Evolutionary conservation across 2,113 vertebrate species (phyloP).

Genomic region (Stegastes partitus): DNA sequence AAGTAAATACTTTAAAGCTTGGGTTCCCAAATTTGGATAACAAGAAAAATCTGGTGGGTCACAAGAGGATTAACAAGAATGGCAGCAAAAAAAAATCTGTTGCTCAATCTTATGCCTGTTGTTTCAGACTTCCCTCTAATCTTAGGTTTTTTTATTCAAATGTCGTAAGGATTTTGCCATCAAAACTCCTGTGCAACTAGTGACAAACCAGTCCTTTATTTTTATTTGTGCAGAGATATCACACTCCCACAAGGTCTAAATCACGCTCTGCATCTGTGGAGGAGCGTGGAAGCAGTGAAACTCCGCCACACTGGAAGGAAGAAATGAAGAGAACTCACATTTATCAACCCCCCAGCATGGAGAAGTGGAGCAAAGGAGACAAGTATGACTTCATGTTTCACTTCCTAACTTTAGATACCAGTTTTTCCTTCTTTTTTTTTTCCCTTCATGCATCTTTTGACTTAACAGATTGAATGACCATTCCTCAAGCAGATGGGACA

Average conservation of each 20-base stretch:
- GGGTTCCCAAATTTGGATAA: no score
- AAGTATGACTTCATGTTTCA: conserved; percentile 84
- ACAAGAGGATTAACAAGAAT: no score
- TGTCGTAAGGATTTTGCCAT: no score
- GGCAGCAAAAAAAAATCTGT: no score
- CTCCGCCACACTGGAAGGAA: conserved; percentile 98
- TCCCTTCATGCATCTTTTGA: conserved; percentile 53
- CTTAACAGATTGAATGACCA: conserved; percentile 88
- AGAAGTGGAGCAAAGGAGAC: conserved; percentile 97
- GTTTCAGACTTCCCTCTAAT: no score
- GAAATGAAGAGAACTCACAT: conserved; percentile 94
- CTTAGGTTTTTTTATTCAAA: no score
- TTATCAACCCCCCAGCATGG: conserved; percentile 89
- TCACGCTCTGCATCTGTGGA: conserved; percentile 92
- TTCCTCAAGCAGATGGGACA: conserved; percentile 91
- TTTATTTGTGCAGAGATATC: conserved; percentile 89
- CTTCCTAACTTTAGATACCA: background rate
- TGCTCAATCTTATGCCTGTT: no score
- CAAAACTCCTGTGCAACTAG: background rate
- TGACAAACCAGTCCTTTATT: background rate
- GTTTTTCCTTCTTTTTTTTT: conserved; percentile 13
- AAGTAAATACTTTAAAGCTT: no score
- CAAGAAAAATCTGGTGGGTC: no score
- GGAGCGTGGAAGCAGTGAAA: conserved; percentile 92
- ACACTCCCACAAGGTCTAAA: conserved; percentile 94